Evolutionary conservation across 1,140 invertebrate species (phyloP), one percentile per base, ranked within the genome.

Genomic region (Leptopilina boulardi): DNA sequence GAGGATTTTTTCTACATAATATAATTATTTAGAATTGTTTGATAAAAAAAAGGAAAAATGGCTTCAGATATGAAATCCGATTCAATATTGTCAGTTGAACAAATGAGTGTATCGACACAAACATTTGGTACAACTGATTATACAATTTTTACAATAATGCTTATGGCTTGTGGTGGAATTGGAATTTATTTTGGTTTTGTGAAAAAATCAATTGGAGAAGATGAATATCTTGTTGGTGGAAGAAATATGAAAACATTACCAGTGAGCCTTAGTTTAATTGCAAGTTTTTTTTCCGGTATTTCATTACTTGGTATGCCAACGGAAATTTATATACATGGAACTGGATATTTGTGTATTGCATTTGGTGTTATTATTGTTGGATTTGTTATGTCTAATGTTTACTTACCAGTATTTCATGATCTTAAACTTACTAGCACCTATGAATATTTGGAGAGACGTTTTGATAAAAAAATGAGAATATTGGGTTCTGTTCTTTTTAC

Each of bases 221-320:
- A 92, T 10, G 96, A 97, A 79, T 98, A 97, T 87, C 90, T 98
- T 19, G 94, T 98, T 79, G 97, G 96, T 0, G 96, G 96, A 8
- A 92, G 95, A 77, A 94, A 95, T 78, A 96, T 98, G 96, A 93
- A 93, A 70, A 91, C 95, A 8, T 92, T 96, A 80, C 96, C 96
- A 0, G 94, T 97, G 13, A 94, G 95, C 78, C 93, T 97, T 91
- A 97, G 96, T 10, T 89, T 97, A 0, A 94, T 97, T 78, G 95
- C 97, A 21, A 96, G 94, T 93, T 96, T 89, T 51, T 87, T 91
- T 56, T 91, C 91, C 0, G 90, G 90, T 1, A 91, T 96, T 73
- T 95, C 95, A 0, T 85, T 96, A 1, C 87, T 96, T 71, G 96
- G 96, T 0, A 96, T 93, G 10, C 96, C 96, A 0, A 96, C 96